Percentiles rank a stretch among this genome's conserved stretches.
Conservation (phyloP, 2,113 vertebrate genomes). For the Calidris pugnax region DNA sequence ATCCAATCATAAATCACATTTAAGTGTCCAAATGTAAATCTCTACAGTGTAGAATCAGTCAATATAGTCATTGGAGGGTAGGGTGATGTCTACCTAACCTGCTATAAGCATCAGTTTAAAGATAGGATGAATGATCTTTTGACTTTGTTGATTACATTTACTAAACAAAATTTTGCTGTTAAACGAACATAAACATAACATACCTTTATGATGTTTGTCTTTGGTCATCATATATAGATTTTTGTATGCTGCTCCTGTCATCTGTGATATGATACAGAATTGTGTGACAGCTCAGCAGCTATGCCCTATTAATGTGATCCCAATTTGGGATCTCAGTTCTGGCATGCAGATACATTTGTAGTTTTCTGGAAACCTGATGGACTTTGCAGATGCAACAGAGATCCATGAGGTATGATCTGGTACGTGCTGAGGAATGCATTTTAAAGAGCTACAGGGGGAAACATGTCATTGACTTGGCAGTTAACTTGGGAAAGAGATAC, state of each 20-base stretch:
- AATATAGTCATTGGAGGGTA: background rate
- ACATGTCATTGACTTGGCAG: background rate
- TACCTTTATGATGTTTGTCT: background rate
- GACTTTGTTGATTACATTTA: background rate
- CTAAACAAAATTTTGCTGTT: background rate
- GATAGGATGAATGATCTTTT: background rate
- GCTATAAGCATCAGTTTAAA: background rate
- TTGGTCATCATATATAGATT: background rate
- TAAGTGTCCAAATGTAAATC: background rate
- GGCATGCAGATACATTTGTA: background rate
- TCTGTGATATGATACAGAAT: background rate
- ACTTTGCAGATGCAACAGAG: background rate
- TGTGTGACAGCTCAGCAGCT: background rate
- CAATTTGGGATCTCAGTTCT: background rate
- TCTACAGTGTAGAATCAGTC: rapidly evolving
- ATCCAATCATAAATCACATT: background rate
- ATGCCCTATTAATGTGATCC: background rate
- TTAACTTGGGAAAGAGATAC: background rate
- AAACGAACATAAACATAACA: background rate
- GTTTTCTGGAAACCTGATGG: background rate
- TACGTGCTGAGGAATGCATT: background rate
- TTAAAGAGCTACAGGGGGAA: background rate
- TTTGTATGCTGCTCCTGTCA: background rate
- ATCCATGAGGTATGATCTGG: background rate
- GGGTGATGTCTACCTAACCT: background rate